Percentiles rank a stretch among this genome's conserved stretches.
These are phyloP conservation scores for Drosophila antonietae DNA, from an alignment of 2,888 invertebrate species.

Conservation along the genomic window DNA sequence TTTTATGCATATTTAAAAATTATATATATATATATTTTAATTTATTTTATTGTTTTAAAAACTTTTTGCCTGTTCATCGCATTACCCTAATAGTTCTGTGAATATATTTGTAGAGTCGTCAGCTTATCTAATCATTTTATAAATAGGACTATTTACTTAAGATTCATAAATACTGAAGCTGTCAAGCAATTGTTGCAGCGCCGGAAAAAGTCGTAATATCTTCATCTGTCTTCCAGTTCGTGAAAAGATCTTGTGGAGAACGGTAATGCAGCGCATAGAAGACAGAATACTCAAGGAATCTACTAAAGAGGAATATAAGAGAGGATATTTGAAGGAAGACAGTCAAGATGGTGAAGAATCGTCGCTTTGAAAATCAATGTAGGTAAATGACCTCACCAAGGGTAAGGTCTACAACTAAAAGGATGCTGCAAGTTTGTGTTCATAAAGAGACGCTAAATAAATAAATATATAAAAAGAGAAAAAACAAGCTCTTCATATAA, in stretches of 20 bases:
- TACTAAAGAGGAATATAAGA: neutral
- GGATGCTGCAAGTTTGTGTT: neutral
- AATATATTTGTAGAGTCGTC: neutral
- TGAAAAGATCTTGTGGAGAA: constrained; percentile 19
- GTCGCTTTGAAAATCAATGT: constrained; percentile 49
- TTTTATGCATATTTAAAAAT: too few species aligned
- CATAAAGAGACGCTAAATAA: neutral
- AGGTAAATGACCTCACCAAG: neutral
- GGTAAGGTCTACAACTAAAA: neutral
- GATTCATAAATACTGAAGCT: constrained; percentile 35
- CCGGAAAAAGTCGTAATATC: neutral
- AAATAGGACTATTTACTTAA: constrained; percentile 27
- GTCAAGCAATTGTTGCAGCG: neutral
- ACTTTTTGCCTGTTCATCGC: constrained; percentile 20
- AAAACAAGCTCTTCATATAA: too few species aligned
- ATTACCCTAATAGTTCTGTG: constrained; percentile 23
- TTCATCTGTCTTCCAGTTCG: constrained; percentile 23
- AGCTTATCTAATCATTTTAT: constrained; percentile 40
- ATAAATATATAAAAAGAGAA: neutral
- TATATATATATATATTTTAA: too few species aligned
- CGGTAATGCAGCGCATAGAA: constrained; percentile 23
- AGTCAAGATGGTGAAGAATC: constrained; percentile 45
- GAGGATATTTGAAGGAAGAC: neutral
- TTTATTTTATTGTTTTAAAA: neutral
- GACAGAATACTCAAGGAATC: neutral